phyloP scores from a whole-genome alignment of 2,113 vertebrate genomes.

The Nothoprocta perdicaria region DNA sequence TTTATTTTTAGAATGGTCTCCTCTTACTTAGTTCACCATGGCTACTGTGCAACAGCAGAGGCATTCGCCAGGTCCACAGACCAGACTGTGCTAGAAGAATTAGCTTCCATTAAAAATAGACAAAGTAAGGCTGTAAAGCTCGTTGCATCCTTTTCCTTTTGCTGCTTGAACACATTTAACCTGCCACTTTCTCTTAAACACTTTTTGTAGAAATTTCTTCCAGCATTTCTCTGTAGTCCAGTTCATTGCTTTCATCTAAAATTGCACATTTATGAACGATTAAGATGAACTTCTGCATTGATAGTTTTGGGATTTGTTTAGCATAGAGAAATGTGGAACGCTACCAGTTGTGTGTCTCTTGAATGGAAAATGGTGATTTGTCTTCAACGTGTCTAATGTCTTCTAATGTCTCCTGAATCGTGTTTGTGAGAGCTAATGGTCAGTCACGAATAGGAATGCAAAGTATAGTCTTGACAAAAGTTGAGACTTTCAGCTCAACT shows the following conservation, averaged over 20 bases:
- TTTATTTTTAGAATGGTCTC: constrained; percentile 92
- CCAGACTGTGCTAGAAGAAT: constrained; percentile 97
- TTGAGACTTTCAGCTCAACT: not conserved
- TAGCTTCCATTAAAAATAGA: constrained; percentile 98
- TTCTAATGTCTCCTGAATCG: not conserved
- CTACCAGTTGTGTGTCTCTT: constrained; percentile 3
- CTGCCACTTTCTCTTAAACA: not conserved
- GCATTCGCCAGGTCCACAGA: constrained; percentile 98
- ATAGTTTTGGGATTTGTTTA: not conserved
- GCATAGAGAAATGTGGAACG: not conserved
- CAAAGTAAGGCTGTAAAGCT: constrained; percentile 88
- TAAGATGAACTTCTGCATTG: not conserved
- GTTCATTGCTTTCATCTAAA: not conserved
- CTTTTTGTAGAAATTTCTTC: not conserved
- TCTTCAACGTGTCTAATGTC: not conserved
- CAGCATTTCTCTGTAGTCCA: not conserved
- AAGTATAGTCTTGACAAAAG: not conserved
- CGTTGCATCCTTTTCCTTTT: not conserved
- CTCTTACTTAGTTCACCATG: constrained; percentile 97
- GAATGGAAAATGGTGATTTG: not conserved
- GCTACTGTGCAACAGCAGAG: constrained; percentile 97
- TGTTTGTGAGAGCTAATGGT: not conserved
- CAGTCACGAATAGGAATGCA: not conserved
- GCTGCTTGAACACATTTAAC: not conserved
- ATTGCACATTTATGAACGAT: not conserved